Base-by-base conservation (phyloP, 2,888 invertebrate genomes). In the Mactromeris polynyma region DNA sequence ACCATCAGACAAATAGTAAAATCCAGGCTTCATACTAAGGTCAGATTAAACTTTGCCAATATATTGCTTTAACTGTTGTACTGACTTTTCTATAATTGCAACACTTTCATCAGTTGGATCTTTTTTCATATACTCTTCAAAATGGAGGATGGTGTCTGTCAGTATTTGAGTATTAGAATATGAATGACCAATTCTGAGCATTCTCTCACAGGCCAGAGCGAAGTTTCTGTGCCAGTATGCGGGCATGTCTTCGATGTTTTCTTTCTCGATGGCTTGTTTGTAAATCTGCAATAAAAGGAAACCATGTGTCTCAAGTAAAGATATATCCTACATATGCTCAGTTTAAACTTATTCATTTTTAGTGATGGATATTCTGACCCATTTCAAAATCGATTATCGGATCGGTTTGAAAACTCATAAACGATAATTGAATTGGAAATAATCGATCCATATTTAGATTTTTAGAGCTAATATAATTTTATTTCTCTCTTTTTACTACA, bases 181-280 rank as follows among this genome's bases (percentile, higher is more conserved):
- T n/a, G 87, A 38, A 54, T 92, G 91, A 7, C 87, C 58, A 2
- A 93, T 19, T 46, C 89, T 87, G 21, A 94, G 84, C 89, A 95
- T 90, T 73, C 92, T 91, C 81, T 95, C 94, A 91, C 95, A 94
- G 19, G 93, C 95, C 31, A 96, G 92, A 21, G 96, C 96, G 85
- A 94, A 96, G 93, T 96, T 96, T 79, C 95, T 95, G 91, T 96
- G 96, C 95, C 96, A 96, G 92, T 95, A 95, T 21, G 82, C 87
- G 2, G 96, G 96, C 36, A 95, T 93, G 6, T 89, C 88, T n/a
- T 86, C 78, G 26, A 88, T 17, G 21, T 77, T 31, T 46, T 94
- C 88, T 2, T 89, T 80, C 36, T 94, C 91, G 1, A 96, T 92
- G 2, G 96, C 96, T 38, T 92, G 83, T 77, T 93, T 93, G 90